phyloP scores from a whole-genome alignment of 2,797 vertebrate genomes.

The Arnoldichthys spilopterus region DNA sequence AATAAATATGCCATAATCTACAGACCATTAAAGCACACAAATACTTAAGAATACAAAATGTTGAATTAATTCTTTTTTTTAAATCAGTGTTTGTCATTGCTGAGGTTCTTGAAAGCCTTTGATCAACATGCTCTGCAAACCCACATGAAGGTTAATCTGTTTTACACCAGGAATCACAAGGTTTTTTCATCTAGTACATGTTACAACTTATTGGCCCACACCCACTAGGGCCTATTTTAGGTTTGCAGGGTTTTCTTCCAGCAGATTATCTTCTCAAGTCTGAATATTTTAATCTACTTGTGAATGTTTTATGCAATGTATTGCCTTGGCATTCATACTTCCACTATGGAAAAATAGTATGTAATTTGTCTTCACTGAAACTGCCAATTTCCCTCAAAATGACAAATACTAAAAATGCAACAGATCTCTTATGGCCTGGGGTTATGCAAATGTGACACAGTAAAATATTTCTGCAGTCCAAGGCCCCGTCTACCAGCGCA shows the following conservation, averaged over 20 bases:
- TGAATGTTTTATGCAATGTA: slow-evolving; percentile 18
- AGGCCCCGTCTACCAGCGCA: too few relatives aligned
- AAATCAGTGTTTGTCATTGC: not conserved
- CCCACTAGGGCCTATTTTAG: slow-evolving; percentile 30
- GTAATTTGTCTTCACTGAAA: not conserved
- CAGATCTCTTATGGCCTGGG: not conserved
- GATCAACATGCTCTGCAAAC: not conserved
- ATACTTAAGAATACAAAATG: too few relatives aligned
- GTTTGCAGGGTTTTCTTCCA: slow-evolving; percentile 20
- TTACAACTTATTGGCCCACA: not conserved
- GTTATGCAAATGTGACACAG: slow-evolving; percentile 6
- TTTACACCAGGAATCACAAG: not conserved
- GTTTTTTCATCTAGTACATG: slow-evolving; percentile 19
- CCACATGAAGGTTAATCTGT: not conserved
- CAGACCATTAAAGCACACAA: not conserved
- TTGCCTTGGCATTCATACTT: not conserved
- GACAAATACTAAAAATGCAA: not conserved
- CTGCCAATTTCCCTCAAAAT: not conserved
- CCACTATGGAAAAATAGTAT: slow-evolving; percentile 5
- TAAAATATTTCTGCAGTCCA: not conserved
- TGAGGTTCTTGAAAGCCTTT: slow-evolving; percentile 14
- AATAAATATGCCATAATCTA: not conserved
- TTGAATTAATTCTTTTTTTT: too few relatives aligned
- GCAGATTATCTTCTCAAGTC: slow-evolving; percentile 29
- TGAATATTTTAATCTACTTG: slow-evolving; percentile 34